phyloP scores from a whole-genome alignment of 92 coral and sea anemone species.

The Scolanthus callimorphus region DNA sequence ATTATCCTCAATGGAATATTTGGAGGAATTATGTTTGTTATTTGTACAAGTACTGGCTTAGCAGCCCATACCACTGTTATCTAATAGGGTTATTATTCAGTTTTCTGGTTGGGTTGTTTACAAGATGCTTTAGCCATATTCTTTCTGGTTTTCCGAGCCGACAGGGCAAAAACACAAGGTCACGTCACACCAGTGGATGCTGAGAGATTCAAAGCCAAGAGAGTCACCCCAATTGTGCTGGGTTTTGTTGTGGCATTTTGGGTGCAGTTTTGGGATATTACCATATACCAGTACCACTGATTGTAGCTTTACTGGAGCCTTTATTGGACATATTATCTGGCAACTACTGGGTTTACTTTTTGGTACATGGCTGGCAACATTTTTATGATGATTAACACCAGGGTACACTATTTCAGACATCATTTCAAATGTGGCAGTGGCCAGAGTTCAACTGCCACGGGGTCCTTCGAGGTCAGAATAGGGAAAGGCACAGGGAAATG shows the following conservation, averaged over 20 bases:
- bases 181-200: slow-evolving; percentile 82
- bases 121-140: slow-evolving; percentile 62
- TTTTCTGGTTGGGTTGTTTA: slow-evolving; percentile 43
- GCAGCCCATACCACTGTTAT: slow-evolving; percentile 68
- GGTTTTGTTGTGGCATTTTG: slow-evolving; percentile 71
- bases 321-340: slow-evolving; percentile 56
- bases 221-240: slow-evolving; percentile 65
- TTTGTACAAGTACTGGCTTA: slow-evolving; percentile 65
- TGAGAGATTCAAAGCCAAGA: slow-evolving; percentile 79
- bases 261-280: slow-evolving; percentile 66
- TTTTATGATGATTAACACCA: no score
- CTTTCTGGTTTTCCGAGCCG: slow-evolving; percentile 47
- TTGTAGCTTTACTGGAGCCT: slow-evolving; percentile 61
- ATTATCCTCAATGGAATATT: slow-evolving; percentile 47
- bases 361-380: slow-evolving; percentile 81
- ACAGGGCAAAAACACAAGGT: slow-evolving; percentile 61
- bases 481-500: no score
- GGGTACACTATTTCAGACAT: no score
- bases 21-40: slow-evolving; percentile 50
- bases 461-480: no score
- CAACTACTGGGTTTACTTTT: slow-evolving; percentile 68
- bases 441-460: no score
- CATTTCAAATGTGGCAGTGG: no score
- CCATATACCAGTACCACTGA: slow-evolving; percentile 51
- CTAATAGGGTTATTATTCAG: slow-evolving; percentile 39